Conservation (phyloP, 2,888 invertebrate genomes). For the Tipula unca region DNA sequence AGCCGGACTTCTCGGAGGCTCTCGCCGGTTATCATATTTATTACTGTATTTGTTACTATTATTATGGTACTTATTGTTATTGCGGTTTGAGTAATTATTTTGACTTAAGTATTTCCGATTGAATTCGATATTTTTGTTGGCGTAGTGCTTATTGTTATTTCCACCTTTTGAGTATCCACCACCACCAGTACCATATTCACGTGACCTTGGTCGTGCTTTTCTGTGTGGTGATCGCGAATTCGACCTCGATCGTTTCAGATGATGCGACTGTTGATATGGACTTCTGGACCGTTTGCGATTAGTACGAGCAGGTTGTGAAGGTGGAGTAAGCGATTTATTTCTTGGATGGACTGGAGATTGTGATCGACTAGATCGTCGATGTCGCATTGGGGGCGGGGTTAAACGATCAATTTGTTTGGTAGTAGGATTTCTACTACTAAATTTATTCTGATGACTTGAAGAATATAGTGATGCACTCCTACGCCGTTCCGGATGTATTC, state of each 20-base stretch:
- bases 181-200: neutral
- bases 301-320: neutral
- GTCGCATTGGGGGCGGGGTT: neutral
- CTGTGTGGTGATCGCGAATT: conserved; percentile 18
- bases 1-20: neutral
- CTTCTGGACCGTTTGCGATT: neutral
- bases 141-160: neutral
- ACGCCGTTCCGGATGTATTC: neutral
- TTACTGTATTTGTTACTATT: neutral
- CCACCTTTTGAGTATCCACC: neutral
- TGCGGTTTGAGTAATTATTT: conserved; percentile 20
- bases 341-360: neutral
- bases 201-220: neutral
- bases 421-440: neutral
- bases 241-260: conserved; percentile 23
- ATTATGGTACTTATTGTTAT: neutral
- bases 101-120: conserved; percentile 17
- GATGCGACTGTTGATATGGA: neutral
- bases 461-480: neutral
- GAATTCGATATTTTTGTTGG: conserved; percentile 15
- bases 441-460: neutral
- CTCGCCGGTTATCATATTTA: conserved; percentile 1
- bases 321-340: neutral
- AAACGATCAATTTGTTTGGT: neutral
- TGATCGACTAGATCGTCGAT: neutral